Conservation (phyloP, 2,797 vertebrate genomes). For the Mus caroli region DNA sequence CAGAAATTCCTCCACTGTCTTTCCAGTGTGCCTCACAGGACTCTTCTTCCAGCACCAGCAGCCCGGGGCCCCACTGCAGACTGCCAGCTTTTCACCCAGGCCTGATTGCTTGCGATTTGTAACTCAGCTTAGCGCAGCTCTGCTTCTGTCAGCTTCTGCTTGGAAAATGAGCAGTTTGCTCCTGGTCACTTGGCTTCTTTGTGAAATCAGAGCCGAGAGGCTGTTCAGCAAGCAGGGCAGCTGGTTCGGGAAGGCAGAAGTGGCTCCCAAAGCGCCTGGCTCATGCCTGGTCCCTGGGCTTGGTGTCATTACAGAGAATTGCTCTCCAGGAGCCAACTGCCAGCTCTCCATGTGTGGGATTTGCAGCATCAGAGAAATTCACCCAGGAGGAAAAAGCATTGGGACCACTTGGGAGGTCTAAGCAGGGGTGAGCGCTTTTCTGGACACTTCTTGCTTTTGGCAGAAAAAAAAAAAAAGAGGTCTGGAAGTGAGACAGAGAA, state of each 20-base stretch:
- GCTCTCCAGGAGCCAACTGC: slow-evolving; percentile 66
- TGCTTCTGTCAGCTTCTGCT: slow-evolving; percentile 35
- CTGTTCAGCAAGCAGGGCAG: slow-evolving; percentile 70
- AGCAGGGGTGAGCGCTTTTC: slow-evolving; percentile 61
- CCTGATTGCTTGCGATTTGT: slow-evolving; percentile 54
- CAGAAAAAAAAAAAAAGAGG: slow-evolving; percentile 15
- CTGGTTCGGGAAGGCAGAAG: slow-evolving; percentile 78
- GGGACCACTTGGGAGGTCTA: slow-evolving; percentile 34
- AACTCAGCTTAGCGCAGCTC: neutral
- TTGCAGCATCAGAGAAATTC: slow-evolving; percentile 62
- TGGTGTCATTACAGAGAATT: slow-evolving; percentile 69
- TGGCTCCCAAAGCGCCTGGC: slow-evolving; percentile 18
- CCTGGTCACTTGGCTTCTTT: slow-evolving; percentile 77
- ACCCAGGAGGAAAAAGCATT: slow-evolving; percentile 37
- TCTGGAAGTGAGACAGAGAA: slow-evolving; percentile 81
- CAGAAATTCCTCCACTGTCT: slow-evolving; percentile 83
- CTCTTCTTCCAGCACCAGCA: slow-evolving; percentile 68
- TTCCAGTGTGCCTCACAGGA: slow-evolving; percentile 76
- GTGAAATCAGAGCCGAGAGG: slow-evolving; percentile 53
- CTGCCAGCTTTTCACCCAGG: slow-evolving; percentile 70
- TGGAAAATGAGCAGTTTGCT: slow-evolving; percentile 71
- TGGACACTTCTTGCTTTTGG: slow-evolving; percentile 65
- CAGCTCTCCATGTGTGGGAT: slow-evolving; percentile 74
- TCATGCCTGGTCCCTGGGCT: slow-evolving; percentile 26
- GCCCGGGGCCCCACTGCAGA: slow-evolving; percentile 53